Evolutionary conservation across 2,888 invertebrate genomes (phyloP).

Genomic region (Euzophera pinguis): DNA sequence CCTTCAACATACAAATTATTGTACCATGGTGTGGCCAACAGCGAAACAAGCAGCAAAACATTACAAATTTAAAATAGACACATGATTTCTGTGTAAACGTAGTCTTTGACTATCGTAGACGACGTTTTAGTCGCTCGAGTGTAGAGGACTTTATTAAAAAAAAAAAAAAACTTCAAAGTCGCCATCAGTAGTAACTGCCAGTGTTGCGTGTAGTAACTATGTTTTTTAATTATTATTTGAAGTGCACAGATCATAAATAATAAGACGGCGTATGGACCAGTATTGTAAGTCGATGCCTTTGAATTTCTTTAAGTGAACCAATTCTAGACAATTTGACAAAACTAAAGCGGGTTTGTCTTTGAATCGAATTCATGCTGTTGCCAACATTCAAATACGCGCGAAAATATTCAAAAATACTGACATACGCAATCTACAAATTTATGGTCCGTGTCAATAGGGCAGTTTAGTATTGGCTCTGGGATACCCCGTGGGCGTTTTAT

Average conservation of each 20-base stretch:
- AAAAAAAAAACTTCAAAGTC: conserved; percentile 3
- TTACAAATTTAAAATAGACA: not conserved
- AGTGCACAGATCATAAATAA: not conserved
- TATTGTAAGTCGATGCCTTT: not conserved
- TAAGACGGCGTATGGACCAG: not conserved
- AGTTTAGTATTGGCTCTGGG: conserved; percentile 37
- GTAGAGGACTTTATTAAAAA: conserved; percentile 8
- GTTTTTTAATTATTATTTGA: conserved; percentile 15
- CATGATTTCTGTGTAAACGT: not conserved
- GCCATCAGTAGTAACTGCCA: conserved; percentile 37
- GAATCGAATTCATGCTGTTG: no score
- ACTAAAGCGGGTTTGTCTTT: no score
- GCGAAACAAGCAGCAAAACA: conserved; percentile 23
- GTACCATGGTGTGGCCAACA: conserved; percentile 36
- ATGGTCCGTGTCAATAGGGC: conserved; percentile 23
- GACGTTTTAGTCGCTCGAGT: conserved; percentile 23
- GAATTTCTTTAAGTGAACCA: not conserved
- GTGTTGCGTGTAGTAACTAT: conserved; percentile 38
- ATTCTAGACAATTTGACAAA: no score
- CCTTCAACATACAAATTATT: not conserved
- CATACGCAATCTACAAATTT: not conserved
- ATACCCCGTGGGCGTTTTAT: conserved; percentile 32
- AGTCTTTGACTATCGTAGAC: conserved; percentile 12
- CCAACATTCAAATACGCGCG: no score
- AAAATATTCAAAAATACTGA: not conserved